These are phyloP conservation scores for Narcine bancroftii DNA, from an alignment of 2,113 vertebrate genomes.

Conservation along the genomic window DNA sequence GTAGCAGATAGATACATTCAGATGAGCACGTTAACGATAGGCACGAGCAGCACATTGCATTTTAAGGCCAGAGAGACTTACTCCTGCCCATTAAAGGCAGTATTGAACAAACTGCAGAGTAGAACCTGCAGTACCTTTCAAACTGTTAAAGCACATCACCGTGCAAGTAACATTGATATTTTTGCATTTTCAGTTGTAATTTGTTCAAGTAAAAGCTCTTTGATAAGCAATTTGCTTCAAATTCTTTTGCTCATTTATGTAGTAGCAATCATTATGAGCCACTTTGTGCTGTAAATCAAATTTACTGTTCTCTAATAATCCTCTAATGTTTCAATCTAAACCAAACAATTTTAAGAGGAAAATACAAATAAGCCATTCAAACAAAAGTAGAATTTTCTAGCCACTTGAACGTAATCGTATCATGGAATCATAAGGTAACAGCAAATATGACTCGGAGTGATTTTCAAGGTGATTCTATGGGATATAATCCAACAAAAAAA, in stretches of 20 bases:
- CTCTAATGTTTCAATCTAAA: not conserved
- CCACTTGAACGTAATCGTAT: not conserved
- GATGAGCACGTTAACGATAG: not conserved
- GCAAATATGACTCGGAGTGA: not conserved
- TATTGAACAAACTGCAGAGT: not conserved
- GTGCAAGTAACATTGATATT: not conserved
- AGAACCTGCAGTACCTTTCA: not conserved
- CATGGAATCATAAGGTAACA: not conserved
- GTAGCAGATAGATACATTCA: not conserved
- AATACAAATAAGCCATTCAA: not conserved
- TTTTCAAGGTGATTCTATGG: not conserved
- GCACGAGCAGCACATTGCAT: not conserved
- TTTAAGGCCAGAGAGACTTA: not conserved
- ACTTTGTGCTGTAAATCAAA: not conserved
- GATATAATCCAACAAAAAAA: not conserved
- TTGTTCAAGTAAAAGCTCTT: not conserved
- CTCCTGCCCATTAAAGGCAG: not conserved
- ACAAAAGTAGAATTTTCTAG: not conserved
- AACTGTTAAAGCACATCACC: not conserved
- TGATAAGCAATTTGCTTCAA: not conserved
- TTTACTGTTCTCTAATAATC: not conserved
- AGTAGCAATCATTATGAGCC: not conserved
- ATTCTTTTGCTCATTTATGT: not conserved
- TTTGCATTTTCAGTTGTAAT: not conserved
- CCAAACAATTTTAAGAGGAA: not conserved